phyloP scores from a whole-genome alignment of 2,797 vertebrate genomes.

The Malurus splendens region DNA sequence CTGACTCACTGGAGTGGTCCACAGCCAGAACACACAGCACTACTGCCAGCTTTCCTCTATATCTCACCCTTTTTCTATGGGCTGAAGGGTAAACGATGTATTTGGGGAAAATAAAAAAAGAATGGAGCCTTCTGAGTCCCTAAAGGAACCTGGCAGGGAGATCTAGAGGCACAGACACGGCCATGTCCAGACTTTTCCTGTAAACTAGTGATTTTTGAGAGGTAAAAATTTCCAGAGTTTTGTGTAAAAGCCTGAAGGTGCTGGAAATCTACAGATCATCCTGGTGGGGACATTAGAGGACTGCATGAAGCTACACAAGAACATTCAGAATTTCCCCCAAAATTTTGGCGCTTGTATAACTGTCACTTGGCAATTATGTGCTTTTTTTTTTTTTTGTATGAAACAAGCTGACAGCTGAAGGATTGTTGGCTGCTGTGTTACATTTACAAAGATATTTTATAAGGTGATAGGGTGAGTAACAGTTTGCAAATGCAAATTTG shows the following conservation, averaged over 20 bases:
- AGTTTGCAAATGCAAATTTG: neutral
- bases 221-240: conserved; percentile 22
- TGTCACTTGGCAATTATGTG: neutral
- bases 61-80: neutral
- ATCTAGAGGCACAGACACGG: neutral
- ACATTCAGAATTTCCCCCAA: neutral
- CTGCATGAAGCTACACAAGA: neutral
- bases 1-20: neutral
- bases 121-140: conserved; percentile 4
- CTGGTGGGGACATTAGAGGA: neutral
- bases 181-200: neutral
- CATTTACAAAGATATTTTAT: neutral
- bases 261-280: conserved; percentile 1
- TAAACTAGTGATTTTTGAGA: conserved; percentile 10
- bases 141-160: conserved; percentile 5
- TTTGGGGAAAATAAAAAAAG: neutral
- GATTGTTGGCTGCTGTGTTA: neutral
- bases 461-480: neutral
- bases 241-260: neutral
- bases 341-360: neutral
- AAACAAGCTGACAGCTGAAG: neutral
- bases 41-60: conserved; percentile 16
- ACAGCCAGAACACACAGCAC: neutral
- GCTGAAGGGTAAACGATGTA: neutral
- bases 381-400: neutral